Base-by-base conservation (phyloP, 2,113 vertebrate genomes). In the Nesogale talazaci region DNA sequence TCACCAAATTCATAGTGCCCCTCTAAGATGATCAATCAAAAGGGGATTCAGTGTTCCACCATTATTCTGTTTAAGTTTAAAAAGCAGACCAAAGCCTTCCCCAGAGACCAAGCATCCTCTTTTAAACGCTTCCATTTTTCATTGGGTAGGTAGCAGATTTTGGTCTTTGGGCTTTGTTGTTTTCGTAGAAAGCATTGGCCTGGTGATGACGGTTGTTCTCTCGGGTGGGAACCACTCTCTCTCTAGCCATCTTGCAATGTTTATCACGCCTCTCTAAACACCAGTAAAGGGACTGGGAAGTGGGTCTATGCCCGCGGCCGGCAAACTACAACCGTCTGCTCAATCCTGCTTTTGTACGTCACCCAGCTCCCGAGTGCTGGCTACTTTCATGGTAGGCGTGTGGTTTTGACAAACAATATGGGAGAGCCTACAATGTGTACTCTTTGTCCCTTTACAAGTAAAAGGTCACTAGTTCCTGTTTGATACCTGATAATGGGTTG, bases 121-220 rank as follows among this genome's bases (percentile, higher is more conserved):
- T 69, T 87, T n/a, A 52, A 25, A 75, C 23, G 0, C 42, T 46
- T 77, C 59, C 65, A 42, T 20, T 86, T 69, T 59, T 20, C 22
- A 42, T 46, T 70, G 84, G 85, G 1, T 83, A 65, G 12, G 79
- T 90, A 88, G 72, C 29, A 78, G 52, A 74, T 74, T 52, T 85
- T 92, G 46, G 31, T 82, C 19, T 90, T 86, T 61, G 56, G 11
- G 6, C 90, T 88, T 63, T 87, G 23, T 56, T 91, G 61, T 52
- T 52, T 52, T 52, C 46, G 14, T 52, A 52, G 46, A 12, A 52
- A 52, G 14, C 46, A 52, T 52, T 52, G 10, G 46, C 46, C 46
- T 6, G 10, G 40, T 52, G 56, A 22, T 78, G 56, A 1, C 11
- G 42, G 12, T 52, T 57, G 72, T 31, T 70, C 29, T 59, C 22